Base-by-base conservation (phyloP, 1,140 invertebrate genomes). In the Procambarus virginalis region DNA sequence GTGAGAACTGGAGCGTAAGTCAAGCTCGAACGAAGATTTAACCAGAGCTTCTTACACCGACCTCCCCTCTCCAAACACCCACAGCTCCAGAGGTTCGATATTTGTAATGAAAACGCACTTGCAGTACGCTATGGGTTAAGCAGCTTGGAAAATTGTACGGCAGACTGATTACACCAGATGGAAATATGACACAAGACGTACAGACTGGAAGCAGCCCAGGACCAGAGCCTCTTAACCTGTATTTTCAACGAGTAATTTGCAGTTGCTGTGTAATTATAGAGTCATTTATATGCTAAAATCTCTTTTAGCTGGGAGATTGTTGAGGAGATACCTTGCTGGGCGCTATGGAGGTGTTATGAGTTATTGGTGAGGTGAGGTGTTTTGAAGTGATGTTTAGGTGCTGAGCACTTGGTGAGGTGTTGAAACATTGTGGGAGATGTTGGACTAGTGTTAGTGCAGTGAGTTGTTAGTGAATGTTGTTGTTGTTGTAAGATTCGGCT, bases 271-370 rank as follows among this genome's bases (percentile, higher is more conserved):
- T 80, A 89, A 89, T 89, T 83, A 89, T 58, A 34, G 70, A 73
- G 80, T 89, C 80, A 70, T 89, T 89, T 89, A 80, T 89, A 89
- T 89, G 87, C 81, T 89, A 89, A 89, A 89, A 89, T 89, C 87
- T 89, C 87, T 82, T 84, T 89, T 89, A 89, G 87, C 70, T 60
- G 87, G 80, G 48, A 82, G 87, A 89, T 84, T 89, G 87, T 83
- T 70, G 68, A 58, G 55, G 60, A 64, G 60, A 64, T 10, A 64
- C n/a, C 2, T 34, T 4, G 22, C 10, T 64, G 34, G 34, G 34
- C 34, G 34, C 34, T 34, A 34, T 34, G 34, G 34, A 34, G 34
- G 34, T 34, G 34, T 34, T 0, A 34, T 34, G 68, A 68, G 64
- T 46, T 5, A 46, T 20, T 68, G 55, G 22, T 64, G 79, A 60